Evolutionary conservation across 2,113 vertebrate genomes (phyloP).

Genomic region (Rostratula benghalensis): DNA sequence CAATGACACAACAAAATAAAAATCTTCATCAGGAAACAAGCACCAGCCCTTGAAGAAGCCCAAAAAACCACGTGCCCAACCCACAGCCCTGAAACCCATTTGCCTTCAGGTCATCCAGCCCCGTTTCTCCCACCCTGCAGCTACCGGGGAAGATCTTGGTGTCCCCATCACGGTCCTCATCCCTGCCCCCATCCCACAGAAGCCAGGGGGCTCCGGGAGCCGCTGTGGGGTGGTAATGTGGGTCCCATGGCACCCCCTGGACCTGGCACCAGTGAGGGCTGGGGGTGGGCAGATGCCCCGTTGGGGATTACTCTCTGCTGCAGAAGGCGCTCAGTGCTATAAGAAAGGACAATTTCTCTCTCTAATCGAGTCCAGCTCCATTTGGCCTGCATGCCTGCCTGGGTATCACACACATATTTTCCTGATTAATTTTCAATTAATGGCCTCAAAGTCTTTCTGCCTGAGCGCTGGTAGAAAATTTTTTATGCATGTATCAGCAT

Average conservation of each 20-base stretch:
- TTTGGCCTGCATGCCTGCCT: constrained; percentile 56
- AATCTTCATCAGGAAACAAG: constrained; percentile 50
- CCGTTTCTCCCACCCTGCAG: neutral
- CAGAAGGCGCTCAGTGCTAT: constrained; percentile 10
- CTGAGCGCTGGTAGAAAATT: neutral
- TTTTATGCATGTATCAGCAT: neutral
- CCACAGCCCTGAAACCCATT: too few species aligned
- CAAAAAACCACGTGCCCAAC: rapidly evolving
- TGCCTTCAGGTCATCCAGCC: neutral
- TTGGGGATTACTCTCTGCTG: constrained; percentile 21
- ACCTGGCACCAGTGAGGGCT: rapidly evolving
- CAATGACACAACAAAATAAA: constrained; percentile 29
- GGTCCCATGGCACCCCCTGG: neutral
- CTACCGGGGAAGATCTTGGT: neutral
- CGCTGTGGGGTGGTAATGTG: rapidly evolving
- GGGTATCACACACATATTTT: neutral
- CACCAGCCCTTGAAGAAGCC: neutral
- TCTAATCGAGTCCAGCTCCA: constrained; percentile 57
- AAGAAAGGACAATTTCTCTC: constrained; percentile 55
- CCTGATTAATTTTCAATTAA: constrained; percentile 73
- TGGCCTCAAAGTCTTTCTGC: constrained; percentile 22
- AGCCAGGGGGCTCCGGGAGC: neutral
- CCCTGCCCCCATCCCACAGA: neutral
- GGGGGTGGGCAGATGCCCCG: constrained; percentile 25
- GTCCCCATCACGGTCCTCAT: too few species aligned